Evolutionary conservation across 2,113 vertebrate species (phyloP).

Genomic region (Notothenia coriiceps): DNA sequence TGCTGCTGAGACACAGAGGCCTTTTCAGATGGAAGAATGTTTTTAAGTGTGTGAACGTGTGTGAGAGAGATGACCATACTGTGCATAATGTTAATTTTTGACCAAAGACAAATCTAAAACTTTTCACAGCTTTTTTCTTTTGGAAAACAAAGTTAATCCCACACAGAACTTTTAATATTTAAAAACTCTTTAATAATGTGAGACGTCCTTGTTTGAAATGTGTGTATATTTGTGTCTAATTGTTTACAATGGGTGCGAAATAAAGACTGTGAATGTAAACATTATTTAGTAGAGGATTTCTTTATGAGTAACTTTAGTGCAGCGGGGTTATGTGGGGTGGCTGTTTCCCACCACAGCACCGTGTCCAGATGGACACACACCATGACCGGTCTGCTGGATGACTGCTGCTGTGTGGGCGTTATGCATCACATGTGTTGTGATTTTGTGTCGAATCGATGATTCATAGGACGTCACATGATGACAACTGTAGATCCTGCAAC

Average conservation of each 20-base stretch:
- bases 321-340: neutral
- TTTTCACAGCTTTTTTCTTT: neutral
- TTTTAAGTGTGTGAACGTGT: neutral
- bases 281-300: neutral
- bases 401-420: conserved; percentile 14
- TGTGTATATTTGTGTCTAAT: conserved; percentile 47
- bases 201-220: neutral
- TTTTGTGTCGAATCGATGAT: conserved; percentile 58
- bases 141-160: rapidly evolving
- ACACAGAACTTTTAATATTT: conserved; percentile 4
- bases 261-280: conserved; percentile 60
- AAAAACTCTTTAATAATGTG: conserved; percentile 22
- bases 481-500: conserved; percentile 6
- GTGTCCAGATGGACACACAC: neutral
- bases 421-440: conserved; percentile 48
- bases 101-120: conserved; percentile 5
- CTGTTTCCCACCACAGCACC: neutral
- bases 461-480: conserved; percentile 60
- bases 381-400: neutral
- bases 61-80: neutral
- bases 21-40: neutral
- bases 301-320: neutral
- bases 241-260: conserved; percentile 54
- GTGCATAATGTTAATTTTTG: neutral
- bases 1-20: conserved; percentile 87